A percentile compares a stretch with the other conserved stretches of the same genome.
Evolutionary conservation across 2,888 invertebrate genomes (phyloP).

Genomic region (Resseliella maxima): DNA sequence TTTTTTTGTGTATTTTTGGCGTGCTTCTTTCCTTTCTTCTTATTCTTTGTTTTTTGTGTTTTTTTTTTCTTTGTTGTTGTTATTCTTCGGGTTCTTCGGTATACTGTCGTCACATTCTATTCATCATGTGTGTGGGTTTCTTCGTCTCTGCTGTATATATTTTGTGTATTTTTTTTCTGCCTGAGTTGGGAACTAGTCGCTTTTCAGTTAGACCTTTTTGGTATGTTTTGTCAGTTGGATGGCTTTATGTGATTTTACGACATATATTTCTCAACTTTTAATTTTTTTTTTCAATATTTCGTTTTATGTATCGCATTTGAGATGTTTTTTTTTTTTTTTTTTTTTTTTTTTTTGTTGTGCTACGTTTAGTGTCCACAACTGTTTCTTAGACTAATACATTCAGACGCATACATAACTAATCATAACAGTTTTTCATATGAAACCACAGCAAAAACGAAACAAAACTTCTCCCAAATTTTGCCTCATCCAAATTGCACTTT

Average conservation of each 20-base stretch:
- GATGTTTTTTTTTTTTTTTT: background rate
- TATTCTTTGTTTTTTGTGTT: background rate
- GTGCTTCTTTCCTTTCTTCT: background rate
- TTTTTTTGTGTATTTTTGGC: constrained; percentile 26
- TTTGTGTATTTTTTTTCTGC: background rate
- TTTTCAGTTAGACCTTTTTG: background rate
- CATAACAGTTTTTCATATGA: no score
- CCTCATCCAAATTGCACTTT: background rate
- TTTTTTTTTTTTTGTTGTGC: no score
- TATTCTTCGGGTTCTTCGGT: background rate
- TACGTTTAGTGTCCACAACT: background rate
- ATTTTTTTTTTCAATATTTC: constrained; percentile 10
- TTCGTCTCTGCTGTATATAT: background rate
- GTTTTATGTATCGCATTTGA: background rate
- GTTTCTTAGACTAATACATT: background rate
- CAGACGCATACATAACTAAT: background rate
- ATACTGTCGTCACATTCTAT: constrained; percentile 9
- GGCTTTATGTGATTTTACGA: background rate
- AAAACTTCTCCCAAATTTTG: background rate
- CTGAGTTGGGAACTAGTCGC: background rate
- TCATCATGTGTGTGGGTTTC: constrained; percentile 40
- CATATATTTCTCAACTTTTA: background rate
- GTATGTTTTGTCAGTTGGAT: background rate
- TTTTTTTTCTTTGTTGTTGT: no score
- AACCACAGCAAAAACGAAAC: background rate